Conservation (phyloP, 2,888 invertebrate genomes). For the Orgyia antiqua region DNA sequence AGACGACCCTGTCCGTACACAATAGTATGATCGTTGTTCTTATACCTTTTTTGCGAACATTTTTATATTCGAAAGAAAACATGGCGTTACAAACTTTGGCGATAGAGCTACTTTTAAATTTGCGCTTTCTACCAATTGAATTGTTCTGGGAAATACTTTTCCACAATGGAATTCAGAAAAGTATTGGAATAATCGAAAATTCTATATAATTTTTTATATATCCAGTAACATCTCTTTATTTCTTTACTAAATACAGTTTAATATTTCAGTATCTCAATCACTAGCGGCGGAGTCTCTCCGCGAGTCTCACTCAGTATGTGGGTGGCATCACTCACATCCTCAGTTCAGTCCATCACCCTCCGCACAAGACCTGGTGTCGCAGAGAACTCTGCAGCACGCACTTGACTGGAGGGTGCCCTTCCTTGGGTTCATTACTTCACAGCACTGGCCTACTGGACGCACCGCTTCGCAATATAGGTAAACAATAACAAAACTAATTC, state of each 20-base stretch:
- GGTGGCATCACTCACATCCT: slow-evolving; percentile 90
- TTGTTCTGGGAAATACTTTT: too few species aligned
- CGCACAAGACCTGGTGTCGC: slow-evolving; percentile 81
- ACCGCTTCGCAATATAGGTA: slow-evolving; percentile 74
- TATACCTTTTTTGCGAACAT: too few species aligned
- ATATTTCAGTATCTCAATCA: slow-evolving; percentile 67
- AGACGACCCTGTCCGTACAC: too few species aligned
- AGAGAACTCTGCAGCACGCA: slow-evolving; percentile 71
- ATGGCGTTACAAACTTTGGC: too few species aligned
- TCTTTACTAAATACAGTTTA: too few species aligned
- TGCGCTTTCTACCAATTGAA: too few species aligned
- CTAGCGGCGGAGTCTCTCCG: slow-evolving; percentile 78
- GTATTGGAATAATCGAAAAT: neutral
- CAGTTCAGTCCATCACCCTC: slow-evolving; percentile 84
- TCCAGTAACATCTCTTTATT: too few species aligned
- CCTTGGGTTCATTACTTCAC: slow-evolving; percentile 82
- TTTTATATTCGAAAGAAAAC: too few species aligned
- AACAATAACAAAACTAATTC: too few species aligned
- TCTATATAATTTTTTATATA: neutral
- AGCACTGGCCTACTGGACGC: slow-evolving; percentile 77
- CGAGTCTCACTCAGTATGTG: slow-evolving; percentile 71
- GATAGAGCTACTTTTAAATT: too few species aligned
- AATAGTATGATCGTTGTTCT: too few species aligned
- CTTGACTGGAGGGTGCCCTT: slow-evolving; percentile 68
- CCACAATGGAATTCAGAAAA: too few species aligned